Percentiles rank a stretch among this genome's conserved stretches.
phyloP scores from a whole-genome alignment of 92 coral and sea anemone genomes.

The Zoanthus gigantus region DNA sequence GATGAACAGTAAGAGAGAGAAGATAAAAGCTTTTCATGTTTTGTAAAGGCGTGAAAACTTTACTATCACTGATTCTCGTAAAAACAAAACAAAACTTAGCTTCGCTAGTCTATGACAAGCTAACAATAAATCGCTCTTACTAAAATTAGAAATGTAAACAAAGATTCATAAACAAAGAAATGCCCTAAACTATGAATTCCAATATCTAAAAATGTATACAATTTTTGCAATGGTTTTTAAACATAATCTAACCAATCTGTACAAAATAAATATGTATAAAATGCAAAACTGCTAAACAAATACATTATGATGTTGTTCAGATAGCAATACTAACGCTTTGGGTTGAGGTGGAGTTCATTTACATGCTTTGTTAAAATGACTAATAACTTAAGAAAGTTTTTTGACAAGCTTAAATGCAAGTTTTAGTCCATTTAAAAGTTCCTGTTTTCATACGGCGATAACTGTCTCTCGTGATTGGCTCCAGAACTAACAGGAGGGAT shows the following conservation, averaged over 20 bases:
- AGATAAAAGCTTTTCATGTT: not conserved
- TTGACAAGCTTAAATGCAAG: not conserved
- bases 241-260: not conserved
- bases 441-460: slow-evolving; percentile 44
- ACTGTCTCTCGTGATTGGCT: slow-evolving; percentile 38
- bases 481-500: slow-evolving; percentile 68
- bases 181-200: not conserved
- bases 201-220: slow-evolving; percentile 14
- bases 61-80: not conserved
- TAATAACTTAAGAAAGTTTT: slow-evolving; percentile 39
- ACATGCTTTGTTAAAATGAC: slow-evolving; percentile 20
- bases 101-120: not conserved
- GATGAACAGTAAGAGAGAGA: not conserved
- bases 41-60: not conserved
- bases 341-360: slow-evolving; percentile 15
- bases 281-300: slow-evolving; percentile 34
- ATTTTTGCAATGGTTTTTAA: not conserved
- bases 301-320: slow-evolving; percentile 27
- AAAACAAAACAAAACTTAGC: not conserved
- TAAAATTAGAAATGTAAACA: slow-evolving; percentile 5
- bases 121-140: not conserved
- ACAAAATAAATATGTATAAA: slow-evolving; percentile 37
- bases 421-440: slow-evolving; percentile 37
- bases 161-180: not conserved
- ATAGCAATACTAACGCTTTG: slow-evolving; percentile 23